phyloP scores from a whole-genome alignment of 2,797 vertebrate species.

The Nannoperca obscura region DNA sequence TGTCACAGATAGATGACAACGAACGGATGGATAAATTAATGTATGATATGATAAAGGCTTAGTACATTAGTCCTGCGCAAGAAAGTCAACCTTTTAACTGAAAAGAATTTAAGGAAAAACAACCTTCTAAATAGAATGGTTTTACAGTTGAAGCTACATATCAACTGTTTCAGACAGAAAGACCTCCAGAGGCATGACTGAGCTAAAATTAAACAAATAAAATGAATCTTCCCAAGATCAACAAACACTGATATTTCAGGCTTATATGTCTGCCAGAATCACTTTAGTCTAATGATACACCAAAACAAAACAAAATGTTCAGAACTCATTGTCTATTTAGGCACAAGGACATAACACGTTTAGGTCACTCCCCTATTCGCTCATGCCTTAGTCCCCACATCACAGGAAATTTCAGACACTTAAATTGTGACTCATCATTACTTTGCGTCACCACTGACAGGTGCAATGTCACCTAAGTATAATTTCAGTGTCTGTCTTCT shows the following conservation, averaged over 20 bases:
- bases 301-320: constrained; percentile 15
- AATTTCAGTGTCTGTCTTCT: not conserved
- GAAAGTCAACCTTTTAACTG: constrained; percentile 1
- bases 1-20: constrained; percentile 76
- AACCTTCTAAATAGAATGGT: not conserved
- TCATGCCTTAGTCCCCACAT: constrained; percentile 14
- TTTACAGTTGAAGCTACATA: constrained; percentile 7
- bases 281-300: constrained; percentile 9
- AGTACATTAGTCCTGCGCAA: constrained; percentile 8
- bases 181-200: constrained; percentile 9
- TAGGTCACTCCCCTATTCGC: not conserved
- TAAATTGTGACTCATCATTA: constrained; percentile 32
- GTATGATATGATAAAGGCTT: constrained; percentile 17
- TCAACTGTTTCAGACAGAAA: constrained; percentile 12
- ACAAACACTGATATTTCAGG: not conserved
- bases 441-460: constrained; percentile 16
- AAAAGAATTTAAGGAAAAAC: not conserved
- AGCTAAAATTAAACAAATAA: constrained; percentile 21
- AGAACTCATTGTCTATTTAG: constrained; percentile 14
- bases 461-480: not conserved
- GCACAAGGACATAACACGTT: not conserved
- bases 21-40: constrained; percentile 39
- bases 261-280: constrained; percentile 9
- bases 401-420: constrained; percentile 12
- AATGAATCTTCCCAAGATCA: constrained; percentile 4